Percentiles rank a stretch among this genome's conserved stretches.
Evolutionary conservation across 2,888 invertebrate species (phyloP).

Genomic region (Limnephilus marmoratus): DNA sequence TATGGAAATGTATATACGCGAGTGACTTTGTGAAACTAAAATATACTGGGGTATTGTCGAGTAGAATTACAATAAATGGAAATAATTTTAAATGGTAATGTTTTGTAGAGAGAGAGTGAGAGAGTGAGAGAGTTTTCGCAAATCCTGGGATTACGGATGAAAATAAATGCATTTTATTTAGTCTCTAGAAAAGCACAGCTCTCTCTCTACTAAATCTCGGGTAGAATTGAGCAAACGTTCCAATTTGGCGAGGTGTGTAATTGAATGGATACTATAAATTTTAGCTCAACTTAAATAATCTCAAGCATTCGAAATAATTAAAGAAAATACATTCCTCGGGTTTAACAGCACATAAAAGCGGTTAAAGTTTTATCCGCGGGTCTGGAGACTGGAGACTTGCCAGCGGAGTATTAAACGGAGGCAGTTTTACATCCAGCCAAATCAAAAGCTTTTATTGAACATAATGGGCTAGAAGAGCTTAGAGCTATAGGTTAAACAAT

Average conservation of each 20-base stretch:
- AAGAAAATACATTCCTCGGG: conserved; percentile 36
- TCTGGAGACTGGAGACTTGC: conserved; percentile 42
- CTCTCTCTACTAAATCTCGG: not conserved
- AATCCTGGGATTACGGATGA: not conserved
- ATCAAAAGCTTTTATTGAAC: conserved; percentile 26
- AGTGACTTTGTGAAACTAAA: conserved; percentile 7
- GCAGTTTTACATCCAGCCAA: conserved; percentile 15
- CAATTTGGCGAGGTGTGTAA: not conserved
- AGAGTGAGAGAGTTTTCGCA: not conserved
- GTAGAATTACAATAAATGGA: conserved; percentile 11
- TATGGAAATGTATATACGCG: conserved; percentile 23
- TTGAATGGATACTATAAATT: conserved; percentile 14
- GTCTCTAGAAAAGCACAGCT: not conserved
- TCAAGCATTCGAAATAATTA: conserved; percentile 36
- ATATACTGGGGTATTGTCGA: not conserved
- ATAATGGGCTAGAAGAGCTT: not conserved
- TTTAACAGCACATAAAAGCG: conserved; percentile 39
- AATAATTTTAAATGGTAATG: not conserved
- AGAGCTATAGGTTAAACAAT: not conserved
- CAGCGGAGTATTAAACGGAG: conserved; percentile 31
- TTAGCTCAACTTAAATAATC: conserved; percentile 24
- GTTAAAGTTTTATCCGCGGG: conserved; percentile 24
- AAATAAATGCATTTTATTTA: not conserved
- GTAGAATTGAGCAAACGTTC: not conserved
- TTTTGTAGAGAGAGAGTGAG: not conserved